Base-by-base conservation (phyloP, 2,888 invertebrate genomes). In the Leptopterna dolabrata region DNA sequence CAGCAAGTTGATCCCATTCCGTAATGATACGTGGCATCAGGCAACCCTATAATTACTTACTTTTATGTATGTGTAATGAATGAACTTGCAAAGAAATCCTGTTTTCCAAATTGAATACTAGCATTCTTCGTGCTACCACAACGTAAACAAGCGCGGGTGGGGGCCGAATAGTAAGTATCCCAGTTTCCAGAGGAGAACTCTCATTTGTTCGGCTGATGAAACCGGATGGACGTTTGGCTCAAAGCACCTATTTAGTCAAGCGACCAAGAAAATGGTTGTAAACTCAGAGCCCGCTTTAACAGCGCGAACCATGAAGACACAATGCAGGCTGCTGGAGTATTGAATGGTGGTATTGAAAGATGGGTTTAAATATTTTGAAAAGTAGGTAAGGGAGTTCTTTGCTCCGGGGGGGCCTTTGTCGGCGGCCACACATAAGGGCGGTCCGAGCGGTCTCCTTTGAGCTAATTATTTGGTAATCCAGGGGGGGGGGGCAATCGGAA, bases 311-410 rank as follows among this genome's bases (percentile, higher is more conserved):
- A 51, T n/a, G 51, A 51, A 19, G 4, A n/a, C 6, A 63, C 63
- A 63, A 63, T 63, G 63, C n/a, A 63, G 24, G 7, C 63, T 24
- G 27, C 24, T 3, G 63, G 19, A 63, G 63, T 63, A 24, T 63
- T 63, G 63, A 63, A 63, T 63, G 63, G 63, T 7, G 0, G 45
- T 76, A 85, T 76, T 85, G 85, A 73, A 85, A 76, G 85, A 85
- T 85, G 85, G 43, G 85, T 30, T 73, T 73, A 85, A 85, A 85
- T 85, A 85, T 85, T 85, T 85, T 85, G 85, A 85, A 85, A 85
- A 85, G 85, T 29, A 45, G 85, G 45, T 47, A 30, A 81, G 81
- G 24, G 81, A 29, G 51, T 81, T 81, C 30, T n/a, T 51, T 78
- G 30, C 78, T 4, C 30, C 36, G 16, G 14, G 14, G 36, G 36